These are phyloP conservation scores for Panurus biarmicus DNA, from an alignment of 2,113 vertebrate species.

Conservation along the genomic window DNA sequence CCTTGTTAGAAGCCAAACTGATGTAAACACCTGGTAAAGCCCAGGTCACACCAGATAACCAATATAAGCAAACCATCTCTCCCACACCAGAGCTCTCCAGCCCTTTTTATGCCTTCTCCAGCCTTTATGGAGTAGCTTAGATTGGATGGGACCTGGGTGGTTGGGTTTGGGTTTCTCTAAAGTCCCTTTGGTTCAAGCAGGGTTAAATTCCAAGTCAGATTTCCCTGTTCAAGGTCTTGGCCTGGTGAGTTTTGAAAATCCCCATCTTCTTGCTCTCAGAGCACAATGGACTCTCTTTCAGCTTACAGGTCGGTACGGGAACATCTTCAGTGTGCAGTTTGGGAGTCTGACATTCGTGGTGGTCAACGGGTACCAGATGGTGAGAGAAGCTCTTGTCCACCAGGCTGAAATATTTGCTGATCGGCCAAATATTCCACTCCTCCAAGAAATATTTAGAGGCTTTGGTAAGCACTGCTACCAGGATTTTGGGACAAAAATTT, in stretches of 20 bases:
- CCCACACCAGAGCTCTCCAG: neutral
- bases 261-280: neutral
- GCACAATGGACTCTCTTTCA: slow-evolving; percentile 42
- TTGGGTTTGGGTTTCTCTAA: neutral
- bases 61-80: neutral
- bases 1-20: neutral
- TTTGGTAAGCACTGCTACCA: slow-evolving; percentile 43
- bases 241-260: neutral
- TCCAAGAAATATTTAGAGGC: slow-evolving; percentile 38
- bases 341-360: slow-evolving; percentile 70
- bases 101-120: neutral
- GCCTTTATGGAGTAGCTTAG: neutral
- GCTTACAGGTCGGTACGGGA: slow-evolving; percentile 76
- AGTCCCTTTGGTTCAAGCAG: neutral
- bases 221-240: neutral
- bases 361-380: slow-evolving; percentile 77
- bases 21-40: neutral
- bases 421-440: slow-evolving; percentile 69
- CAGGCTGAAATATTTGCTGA: slow-evolving; percentile 76
- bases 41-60: neutral
- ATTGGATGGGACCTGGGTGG: rapidly evolving
- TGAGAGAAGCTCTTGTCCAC: slow-evolving; percentile 80
- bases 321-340: slow-evolving; percentile 75
- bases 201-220: neutral
- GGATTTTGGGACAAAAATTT: neutral